Percentiles rank a stretch among this genome's conserved stretches.
Evolutionary conservation across 2,113 vertebrate species (phyloP).

Genomic region (Danionella cerebrum): DNA sequence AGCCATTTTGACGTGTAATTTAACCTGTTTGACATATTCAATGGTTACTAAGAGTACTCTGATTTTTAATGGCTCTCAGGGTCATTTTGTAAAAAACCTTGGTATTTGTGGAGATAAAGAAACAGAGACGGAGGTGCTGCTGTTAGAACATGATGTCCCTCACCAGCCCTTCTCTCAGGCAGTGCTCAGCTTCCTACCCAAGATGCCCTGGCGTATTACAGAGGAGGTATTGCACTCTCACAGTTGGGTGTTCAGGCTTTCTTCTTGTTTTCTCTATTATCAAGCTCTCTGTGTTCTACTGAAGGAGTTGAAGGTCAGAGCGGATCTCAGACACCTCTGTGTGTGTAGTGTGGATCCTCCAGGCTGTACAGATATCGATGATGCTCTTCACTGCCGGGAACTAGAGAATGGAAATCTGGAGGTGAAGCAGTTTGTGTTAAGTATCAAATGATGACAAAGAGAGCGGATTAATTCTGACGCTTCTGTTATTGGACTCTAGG

Average conservation of each 20-base stretch:
- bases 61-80: constrained; percentile 56
- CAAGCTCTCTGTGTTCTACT: too few species aligned
- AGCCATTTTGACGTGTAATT: background rate
- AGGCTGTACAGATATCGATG: constrained; percentile 97
- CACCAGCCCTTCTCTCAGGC: constrained; percentile 89
- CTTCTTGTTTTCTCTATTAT: too few species aligned
- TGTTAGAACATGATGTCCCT: constrained; percentile 93
- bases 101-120: constrained; percentile 87
- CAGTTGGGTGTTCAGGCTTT: too few species aligned
- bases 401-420: constrained; percentile 84
- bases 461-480: background rate
- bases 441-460: background rate
- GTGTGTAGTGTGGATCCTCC: constrained; percentile 97
- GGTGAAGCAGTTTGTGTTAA: constrained; percentile 46
- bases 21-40: background rate
- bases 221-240: constrained; percentile 64
- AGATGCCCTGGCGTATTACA: constrained; percentile 89
- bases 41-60: background rate
- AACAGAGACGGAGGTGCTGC: constrained; percentile 87
- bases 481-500: constrained; percentile 53
- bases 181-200: constrained; percentile 88
- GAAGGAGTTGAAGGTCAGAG: constrained; percentile 82
- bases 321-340: constrained; percentile 77
- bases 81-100: constrained; percentile 92
- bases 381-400: constrained; percentile 84